Evolutionary conservation across 1,140 invertebrate species (phyloP).

Genomic region (Geopemphigus sp.): DNA sequence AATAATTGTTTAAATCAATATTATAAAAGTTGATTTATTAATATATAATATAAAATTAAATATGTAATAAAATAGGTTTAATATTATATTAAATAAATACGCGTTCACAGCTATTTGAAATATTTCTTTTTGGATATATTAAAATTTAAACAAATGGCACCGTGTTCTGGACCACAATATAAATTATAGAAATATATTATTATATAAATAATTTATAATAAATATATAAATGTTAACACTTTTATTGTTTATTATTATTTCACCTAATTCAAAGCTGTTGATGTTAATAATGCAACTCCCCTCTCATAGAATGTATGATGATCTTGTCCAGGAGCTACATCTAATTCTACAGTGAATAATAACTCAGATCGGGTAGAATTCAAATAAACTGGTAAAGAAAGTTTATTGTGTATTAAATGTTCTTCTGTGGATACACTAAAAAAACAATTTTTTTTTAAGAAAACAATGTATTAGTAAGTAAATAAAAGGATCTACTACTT

Average conservation of each 20-base stretch:
- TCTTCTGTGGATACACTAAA: conserved; percentile 57
- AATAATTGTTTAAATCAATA: conserved; percentile 12
- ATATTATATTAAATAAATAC: conserved; percentile 25
- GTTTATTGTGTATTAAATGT: conserved; percentile 63
- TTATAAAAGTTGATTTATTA: conserved; percentile 45
- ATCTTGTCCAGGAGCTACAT: conserved; percentile 80
- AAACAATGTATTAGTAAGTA: too few species aligned
- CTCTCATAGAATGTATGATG: conserved; percentile 94
- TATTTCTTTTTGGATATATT: conserved; percentile 23
- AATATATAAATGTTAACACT: conserved; percentile 9
- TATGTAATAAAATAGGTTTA: conserved; percentile 35
- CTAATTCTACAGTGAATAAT: conserved; percentile 92
- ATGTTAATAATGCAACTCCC: conserved; percentile 90
- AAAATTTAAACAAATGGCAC: conserved; percentile 41
- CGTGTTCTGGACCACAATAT: conserved; percentile 39
- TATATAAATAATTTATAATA: neutral
- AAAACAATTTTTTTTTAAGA: neutral
- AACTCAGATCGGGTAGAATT: conserved; percentile 93
- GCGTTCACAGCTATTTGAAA: conserved; percentile 30
- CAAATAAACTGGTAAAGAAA: conserved; percentile 94
- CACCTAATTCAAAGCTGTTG: conserved; percentile 80
- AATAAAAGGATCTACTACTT: conserved; percentile 49
- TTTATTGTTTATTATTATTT: conserved; percentile 5
- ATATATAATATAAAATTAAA: conserved; percentile 45
- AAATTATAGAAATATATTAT: conserved; percentile 33